Percentiles rank a stretch among this genome's conserved stretches.
These are phyloP conservation scores for Arrhamphus sclerolepis DNA, from an alignment of 2,797 vertebrate genomes.

Conservation along the genomic window DNA sequence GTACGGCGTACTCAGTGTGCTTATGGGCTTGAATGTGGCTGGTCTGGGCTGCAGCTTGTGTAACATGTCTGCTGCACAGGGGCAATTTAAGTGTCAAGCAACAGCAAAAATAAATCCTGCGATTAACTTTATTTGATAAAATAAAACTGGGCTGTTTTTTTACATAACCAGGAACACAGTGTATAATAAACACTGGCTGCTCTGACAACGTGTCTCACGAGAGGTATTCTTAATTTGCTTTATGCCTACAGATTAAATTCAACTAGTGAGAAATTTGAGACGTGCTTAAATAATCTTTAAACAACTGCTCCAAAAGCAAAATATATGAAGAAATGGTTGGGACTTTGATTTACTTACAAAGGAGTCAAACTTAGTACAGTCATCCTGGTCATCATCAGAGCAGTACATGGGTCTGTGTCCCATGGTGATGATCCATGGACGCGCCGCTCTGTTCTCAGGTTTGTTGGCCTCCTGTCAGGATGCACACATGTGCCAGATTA, in stretches of 20 bases:
- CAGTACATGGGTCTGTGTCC: conserved; percentile 94
- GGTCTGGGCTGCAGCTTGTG: conserved; percentile 29
- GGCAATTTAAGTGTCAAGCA: conserved; percentile 43
- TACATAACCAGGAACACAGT: conserved; percentile 3
- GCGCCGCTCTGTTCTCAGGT: conserved; percentile 75
- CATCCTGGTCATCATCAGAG: conserved; percentile 87
- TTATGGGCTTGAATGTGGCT: conserved; percentile 31
- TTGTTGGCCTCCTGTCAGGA: conserved; percentile 82
- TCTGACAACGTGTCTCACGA: background rate
- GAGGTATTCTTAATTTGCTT: background rate
- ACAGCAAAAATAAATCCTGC: conserved; percentile 33
- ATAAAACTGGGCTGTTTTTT: conserved; percentile 26
- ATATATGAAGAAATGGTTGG: background rate
- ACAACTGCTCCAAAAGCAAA: too few species aligned
- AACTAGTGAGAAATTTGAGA: too few species aligned
- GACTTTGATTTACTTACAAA: conserved; percentile 68
- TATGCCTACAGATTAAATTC: background rate
- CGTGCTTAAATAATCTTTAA: too few species aligned
- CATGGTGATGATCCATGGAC: conserved; percentile 94
- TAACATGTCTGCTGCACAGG: conserved; percentile 42
- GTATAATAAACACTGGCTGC: conserved; percentile 1
- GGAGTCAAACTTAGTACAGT: conserved; percentile 86
- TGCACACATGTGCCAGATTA: background rate
- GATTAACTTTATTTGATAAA: conserved; percentile 44
- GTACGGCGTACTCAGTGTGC: conserved; percentile 26